phyloP scores from a whole-genome alignment of 2,888 invertebrate species.

The Cheilosia vulpina region DNA sequence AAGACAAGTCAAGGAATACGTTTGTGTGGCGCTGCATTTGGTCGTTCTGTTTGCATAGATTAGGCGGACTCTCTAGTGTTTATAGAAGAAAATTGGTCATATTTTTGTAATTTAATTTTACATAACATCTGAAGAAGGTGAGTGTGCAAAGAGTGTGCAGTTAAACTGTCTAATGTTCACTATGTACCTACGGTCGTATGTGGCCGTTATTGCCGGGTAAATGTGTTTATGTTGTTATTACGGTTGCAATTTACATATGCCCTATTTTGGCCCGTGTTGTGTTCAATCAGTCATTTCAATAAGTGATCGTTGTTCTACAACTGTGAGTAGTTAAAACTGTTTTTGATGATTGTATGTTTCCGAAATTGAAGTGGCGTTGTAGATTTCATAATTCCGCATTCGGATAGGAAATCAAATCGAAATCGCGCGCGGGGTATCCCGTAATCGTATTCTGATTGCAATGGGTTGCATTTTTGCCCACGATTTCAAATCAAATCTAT shows the following conservation, averaged over 20 bases:
- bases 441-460: no score
- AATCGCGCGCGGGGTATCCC: no score
- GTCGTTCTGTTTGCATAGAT: constrained; percentile 19
- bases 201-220: background rate
- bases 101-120: constrained; percentile 13
- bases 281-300: background rate
- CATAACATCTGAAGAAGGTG: constrained; percentile 32
- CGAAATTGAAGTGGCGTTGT: no score
- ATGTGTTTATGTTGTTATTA: constrained; percentile 46
- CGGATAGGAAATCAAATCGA: no score
- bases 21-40: background rate
- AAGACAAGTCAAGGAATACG: background rate
- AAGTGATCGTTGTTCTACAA: background rate
- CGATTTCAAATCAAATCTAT: no score
- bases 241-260: constrained; percentile 7
- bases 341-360: background rate
- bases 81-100: constrained; percentile 7
- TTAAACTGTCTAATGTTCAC: background rate
- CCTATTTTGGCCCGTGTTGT: background rate
- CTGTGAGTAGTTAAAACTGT: background rate
- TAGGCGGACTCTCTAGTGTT: constrained; percentile 7
- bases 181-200: background rate
- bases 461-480: no score
- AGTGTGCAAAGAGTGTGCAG: constrained; percentile 4
- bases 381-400: no score